A percentile compares a stretch with the other conserved stretches of the same genome.
Conservation (phyloP, 2,888 invertebrate species). For the Hymenopus coronatus region DNA sequence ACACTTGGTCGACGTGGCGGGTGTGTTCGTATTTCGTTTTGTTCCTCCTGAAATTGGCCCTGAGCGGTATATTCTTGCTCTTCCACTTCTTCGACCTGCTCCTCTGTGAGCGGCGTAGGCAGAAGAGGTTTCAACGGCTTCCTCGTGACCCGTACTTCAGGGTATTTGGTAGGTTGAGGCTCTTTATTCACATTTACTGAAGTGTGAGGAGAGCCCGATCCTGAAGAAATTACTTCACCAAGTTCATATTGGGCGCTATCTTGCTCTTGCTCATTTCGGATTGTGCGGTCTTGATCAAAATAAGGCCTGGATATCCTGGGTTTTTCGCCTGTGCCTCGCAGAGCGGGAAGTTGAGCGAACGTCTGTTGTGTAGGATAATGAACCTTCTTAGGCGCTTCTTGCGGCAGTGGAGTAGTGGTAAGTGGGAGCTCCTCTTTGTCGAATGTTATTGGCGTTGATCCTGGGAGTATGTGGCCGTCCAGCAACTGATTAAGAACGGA, state of each 20-base stretch:
- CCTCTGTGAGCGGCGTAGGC: conserved; percentile 1
- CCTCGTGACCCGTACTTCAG: background rate
- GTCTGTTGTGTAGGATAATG: background rate
- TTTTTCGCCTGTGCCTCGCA: background rate
- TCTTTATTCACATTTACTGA: background rate
- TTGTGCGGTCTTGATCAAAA: background rate
- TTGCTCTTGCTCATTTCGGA: background rate
- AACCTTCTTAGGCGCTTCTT: background rate
- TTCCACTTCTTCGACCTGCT: background rate
- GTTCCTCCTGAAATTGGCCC: background rate
- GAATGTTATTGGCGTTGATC: background rate
- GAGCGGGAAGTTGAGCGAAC: background rate
- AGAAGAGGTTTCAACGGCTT: background rate
- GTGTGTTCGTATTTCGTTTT: conserved; percentile 6
- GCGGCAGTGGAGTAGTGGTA: background rate
- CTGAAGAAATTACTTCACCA: background rate
- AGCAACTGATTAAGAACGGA: background rate
- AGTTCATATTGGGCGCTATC: background rate
- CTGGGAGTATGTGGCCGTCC: background rate
- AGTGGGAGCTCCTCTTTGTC: background rate
- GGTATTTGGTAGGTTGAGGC: background rate
- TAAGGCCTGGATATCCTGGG: background rate
- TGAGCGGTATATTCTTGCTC: background rate
- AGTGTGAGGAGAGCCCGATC: background rate
- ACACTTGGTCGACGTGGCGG: background rate